Evolutionary conservation across 2,113 vertebrate species (phyloP), one percentile per base, ranked within the genome.

Genomic region (Hemichromis elongatus): DNA sequence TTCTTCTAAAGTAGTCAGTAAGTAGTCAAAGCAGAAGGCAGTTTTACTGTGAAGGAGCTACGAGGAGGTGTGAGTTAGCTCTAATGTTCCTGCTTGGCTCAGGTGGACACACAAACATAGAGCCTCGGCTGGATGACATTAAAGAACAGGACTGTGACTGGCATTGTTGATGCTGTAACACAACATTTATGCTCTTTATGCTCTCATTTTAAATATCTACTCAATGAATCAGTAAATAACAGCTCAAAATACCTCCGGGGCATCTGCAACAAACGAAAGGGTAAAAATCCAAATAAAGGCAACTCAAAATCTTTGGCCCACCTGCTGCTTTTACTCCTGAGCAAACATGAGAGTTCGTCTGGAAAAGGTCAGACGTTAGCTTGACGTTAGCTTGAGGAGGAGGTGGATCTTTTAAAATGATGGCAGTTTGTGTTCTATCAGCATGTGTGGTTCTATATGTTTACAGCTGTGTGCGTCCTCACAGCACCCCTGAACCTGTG

Each of bases 261-360:
- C 21, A 45, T 55, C 68, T n/a, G 7, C 63, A 82, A 59, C n/a
- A 42, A 45, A 80, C 18, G n/a, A 53, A 33, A 73, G 54, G 1
- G 59, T 35, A 55, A 63, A 85, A 35, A 42, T 4, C 40, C 2
- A 56, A 77, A 84, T 6, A 1, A 30, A 79, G 83, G 75, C 75
- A 82, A 86, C 56, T 1, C 28, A 77, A 77, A 86, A 40, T 86
- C 80, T 92, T 92, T 92, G 88, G 88, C 86, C 82, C 84, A 45
- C 47, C 45, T 56, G 3, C 4, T 5, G 26, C 33, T 28, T 21
- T 21, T 2, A 42, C 45, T 19, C 33, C 18, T 7, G 5, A 11
- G 59, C 11, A 79, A 70, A 56, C 7, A 40, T 42, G 33, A 18
- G 2, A 10, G 2, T 26, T 19, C 0, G 8, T n/a, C 18, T 6